Percentiles rank a stretch among this genome's conserved stretches.
Conservation (phyloP, 2,113 vertebrate genomes). For the Trematomus loennbergii region DNA sequence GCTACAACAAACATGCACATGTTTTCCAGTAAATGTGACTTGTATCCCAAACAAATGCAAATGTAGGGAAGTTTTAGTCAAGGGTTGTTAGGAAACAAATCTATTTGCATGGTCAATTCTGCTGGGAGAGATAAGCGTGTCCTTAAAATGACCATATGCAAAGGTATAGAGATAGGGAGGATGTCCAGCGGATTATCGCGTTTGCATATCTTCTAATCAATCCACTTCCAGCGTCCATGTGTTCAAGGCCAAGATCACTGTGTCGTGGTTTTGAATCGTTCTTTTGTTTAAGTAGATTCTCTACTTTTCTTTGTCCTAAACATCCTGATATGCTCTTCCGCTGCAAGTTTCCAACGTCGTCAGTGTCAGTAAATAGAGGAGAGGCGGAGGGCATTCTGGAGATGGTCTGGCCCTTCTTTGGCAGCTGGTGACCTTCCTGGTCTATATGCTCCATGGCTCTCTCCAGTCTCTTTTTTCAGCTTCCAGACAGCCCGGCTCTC, state of each 20-base stretch:
- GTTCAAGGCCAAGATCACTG: slow-evolving; percentile 64
- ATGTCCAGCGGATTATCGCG: slow-evolving; percentile 69
- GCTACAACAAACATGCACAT: not conserved
- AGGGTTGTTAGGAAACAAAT: slow-evolving; percentile 64
- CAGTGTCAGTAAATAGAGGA: slow-evolving; percentile 59
- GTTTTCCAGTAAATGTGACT: slow-evolving; percentile 18
- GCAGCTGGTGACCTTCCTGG: slow-evolving; percentile 83
- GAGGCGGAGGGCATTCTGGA: slow-evolving; percentile 66
- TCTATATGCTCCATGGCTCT: slow-evolving; percentile 72
- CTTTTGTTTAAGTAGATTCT: slow-evolving; percentile 7
- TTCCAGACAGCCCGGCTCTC: slow-evolving; percentile 74
- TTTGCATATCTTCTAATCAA: slow-evolving; percentile 82
- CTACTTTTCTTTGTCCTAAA: slow-evolving; percentile 32
- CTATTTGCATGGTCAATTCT: slow-evolving; percentile 59
- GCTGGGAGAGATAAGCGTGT: slow-evolving; percentile 76
- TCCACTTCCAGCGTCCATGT: slow-evolving; percentile 41
- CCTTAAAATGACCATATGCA: slow-evolving; percentile 83
- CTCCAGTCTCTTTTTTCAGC: slow-evolving; percentile 71
- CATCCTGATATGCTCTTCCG: not conserved
- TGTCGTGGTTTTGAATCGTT: slow-evolving; percentile 45
- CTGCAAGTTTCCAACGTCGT: slow-evolving; percentile 44
- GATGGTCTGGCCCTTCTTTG: slow-evolving; percentile 70
- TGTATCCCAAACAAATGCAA: slow-evolving; percentile 57
- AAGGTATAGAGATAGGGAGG: slow-evolving; percentile 73
- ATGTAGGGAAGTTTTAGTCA: slow-evolving; percentile 37